Conservation (phyloP, 2,113 vertebrate species). For the Labeo catla region DNA sequence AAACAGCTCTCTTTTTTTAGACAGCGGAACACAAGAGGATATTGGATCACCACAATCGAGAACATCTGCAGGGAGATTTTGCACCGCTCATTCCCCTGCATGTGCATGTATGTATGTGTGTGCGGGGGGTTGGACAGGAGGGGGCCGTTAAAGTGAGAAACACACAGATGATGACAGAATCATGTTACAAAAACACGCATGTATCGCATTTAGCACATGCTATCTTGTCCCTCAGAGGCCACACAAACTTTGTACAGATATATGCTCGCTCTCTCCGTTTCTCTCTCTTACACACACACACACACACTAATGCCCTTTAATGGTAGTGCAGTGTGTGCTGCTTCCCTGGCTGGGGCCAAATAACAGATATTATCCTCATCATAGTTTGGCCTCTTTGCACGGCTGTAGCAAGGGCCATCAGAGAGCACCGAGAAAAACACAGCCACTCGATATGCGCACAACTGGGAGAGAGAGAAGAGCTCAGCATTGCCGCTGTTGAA, state of each 20-base stretch:
- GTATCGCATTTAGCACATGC: slow-evolving; percentile 4
- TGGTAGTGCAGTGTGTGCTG: slow-evolving; percentile 53
- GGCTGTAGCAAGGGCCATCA: slow-evolving; percentile 51
- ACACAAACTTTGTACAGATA: slow-evolving; percentile 28
- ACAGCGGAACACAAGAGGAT: slow-evolving; percentile 58
- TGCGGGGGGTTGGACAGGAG: neutral
- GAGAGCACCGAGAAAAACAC: slow-evolving; percentile 46
- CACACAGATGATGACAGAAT: slow-evolving; percentile 34
- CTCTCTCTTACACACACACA: slow-evolving; percentile 7
- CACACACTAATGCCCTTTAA: slow-evolving; percentile 57
- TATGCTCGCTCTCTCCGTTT: slow-evolving; percentile 19
- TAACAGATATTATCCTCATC: slow-evolving; percentile 62
- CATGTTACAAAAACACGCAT: slow-evolving; percentile 27
- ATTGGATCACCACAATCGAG: slow-evolving; percentile 62
- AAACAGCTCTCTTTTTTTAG: slow-evolving; percentile 55
- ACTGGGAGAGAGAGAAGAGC: slow-evolving; percentile 36
- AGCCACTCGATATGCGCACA: slow-evolving; percentile 51
- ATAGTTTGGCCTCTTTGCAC: slow-evolving; percentile 57
- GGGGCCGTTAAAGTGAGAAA: neutral
- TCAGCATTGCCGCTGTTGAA: slow-evolving; percentile 45
- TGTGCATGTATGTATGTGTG: slow-evolving; percentile 23
- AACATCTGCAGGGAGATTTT: slow-evolving; percentile 65
- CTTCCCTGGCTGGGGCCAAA: slow-evolving; percentile 52
- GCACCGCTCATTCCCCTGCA: slow-evolving; percentile 34
- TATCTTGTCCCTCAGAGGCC: slow-evolving; percentile 22